Evolutionary conservation across 2,113 vertebrate genomes (phyloP), one percentile per base, ranked within the genome.

Genomic region (Butorides virescens): DNA sequence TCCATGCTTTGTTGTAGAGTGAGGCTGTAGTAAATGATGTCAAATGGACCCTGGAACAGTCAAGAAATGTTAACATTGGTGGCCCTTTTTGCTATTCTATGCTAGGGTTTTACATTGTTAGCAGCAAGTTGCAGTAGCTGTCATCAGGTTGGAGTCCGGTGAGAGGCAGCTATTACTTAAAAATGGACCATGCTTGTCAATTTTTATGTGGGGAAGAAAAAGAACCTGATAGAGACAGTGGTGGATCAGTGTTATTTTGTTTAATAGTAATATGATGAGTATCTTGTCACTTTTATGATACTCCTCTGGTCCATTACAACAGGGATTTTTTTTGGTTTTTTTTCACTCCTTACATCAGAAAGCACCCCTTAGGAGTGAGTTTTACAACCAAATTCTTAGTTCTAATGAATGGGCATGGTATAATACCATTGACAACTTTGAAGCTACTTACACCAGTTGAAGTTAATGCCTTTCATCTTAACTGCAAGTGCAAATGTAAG

Each of bases 11-110:
- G 1, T 7, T 61, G 30, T 36, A 56, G 72, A 26, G 11, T 36
- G 53, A 86, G 59, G 21, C 21, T 71, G 39, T 52, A 26, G 46
- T 94, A 25, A 65, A 22, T 2, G 0, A 11, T 58, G 17, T 15
- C 18, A 30, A 0, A 15, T 76, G 53, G 14, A 70, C 30, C 15
- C 10, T 1, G 11, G 53, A 14, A 13, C 18, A 46, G 6, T 49
- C 19, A 70, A 18, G 49, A 66, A 50, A 26, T 50, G 6, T 56
- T 74, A 70, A 36, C 5, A 7, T 20, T 50, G 12, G 17, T 72
- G 39, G 10, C 59, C 36, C 34, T 73, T 81, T 46, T 66, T 86
- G 26, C 29, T 84, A 20, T 65, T 91, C 25, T 11, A 2, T 67
- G n/a, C 13, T 55, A 18, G 26, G 39, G 19, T 29, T 78, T 63